A percentile compares a stretch with the other conserved stretches of the same genome.
Conservation (phyloP, 2,888 invertebrate genomes). For the Eubasilissa splendida region DNA sequence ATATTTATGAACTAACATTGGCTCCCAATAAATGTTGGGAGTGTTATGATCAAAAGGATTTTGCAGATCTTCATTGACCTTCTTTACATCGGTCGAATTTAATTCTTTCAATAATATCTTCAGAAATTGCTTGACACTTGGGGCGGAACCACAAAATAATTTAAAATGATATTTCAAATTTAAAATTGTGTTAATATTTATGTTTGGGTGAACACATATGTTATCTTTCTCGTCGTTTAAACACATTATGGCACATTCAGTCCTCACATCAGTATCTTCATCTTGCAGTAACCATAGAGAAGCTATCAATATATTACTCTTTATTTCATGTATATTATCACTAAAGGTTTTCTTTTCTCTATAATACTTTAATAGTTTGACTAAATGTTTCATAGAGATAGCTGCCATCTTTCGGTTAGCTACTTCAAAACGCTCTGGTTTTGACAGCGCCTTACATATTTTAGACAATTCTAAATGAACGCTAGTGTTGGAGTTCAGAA, state of each 20-base stretch:
- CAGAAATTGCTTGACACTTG: conserved; percentile 61
- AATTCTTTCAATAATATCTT: conserved; percentile 59
- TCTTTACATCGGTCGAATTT: conserved; percentile 1
- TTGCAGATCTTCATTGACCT: conserved; percentile 59
- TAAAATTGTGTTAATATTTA: conserved; percentile 46
- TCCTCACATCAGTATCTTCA: conserved; percentile 71
- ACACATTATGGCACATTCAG: conserved; percentile 62
- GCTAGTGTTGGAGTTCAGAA: conserved; percentile 53
- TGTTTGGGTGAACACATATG: conserved; percentile 14
- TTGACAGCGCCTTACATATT: conserved; percentile 62
- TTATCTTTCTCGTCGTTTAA: conserved; percentile 5
- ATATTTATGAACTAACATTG: conserved; percentile 59
- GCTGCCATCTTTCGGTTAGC: conserved; percentile 67
- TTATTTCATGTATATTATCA: conserved; percentile 59
- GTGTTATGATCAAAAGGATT: conserved; percentile 72
- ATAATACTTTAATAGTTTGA: conserved; percentile 61
- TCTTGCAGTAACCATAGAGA: conserved; percentile 71
- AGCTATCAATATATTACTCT: conserved; percentile 65
- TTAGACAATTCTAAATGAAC: conserved; percentile 60
- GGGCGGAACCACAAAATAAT: conserved; percentile 31
- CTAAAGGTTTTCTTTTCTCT: conserved; percentile 59
- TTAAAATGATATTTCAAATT: conserved; percentile 41
- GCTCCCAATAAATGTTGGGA: conserved; percentile 71
- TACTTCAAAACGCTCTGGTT: conserved; percentile 64
- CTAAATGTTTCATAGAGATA: conserved; percentile 67